These are phyloP conservation scores for Sinelater perroti DNA, from an alignment of 2,888 invertebrate genomes.

Conservation along the genomic window DNA sequence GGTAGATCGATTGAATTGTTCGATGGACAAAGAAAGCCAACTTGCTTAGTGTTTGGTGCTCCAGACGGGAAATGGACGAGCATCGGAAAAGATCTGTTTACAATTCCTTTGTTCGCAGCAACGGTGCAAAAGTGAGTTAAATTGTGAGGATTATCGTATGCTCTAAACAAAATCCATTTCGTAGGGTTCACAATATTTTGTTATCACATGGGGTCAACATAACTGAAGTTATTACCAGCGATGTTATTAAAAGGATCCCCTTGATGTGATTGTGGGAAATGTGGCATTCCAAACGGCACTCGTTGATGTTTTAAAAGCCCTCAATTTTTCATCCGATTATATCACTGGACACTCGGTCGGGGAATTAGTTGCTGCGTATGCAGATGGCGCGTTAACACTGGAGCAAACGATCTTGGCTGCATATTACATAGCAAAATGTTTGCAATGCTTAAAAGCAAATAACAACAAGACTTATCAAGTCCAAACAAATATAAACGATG, in stretches of 20 bases:
- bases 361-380: slow-evolving; percentile 90
- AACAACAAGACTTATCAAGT: neutral
- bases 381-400: slow-evolving; percentile 84
- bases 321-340: slow-evolving; percentile 54
- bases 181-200: slow-evolving; percentile 26
- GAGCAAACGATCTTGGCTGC: slow-evolving; percentile 69
- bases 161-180: neutral
- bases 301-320: slow-evolving; percentile 62
- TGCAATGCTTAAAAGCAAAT: neutral
- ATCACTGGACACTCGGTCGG: slow-evolving; percentile 81
- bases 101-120: slow-evolving; percentile 75
- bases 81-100: slow-evolving; percentile 64
- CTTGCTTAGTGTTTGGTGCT: slow-evolving; percentile 18
- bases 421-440: neutral
- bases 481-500: neutral
- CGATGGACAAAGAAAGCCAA: slow-evolving; percentile 5
- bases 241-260: neutral
- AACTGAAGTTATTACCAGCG: slow-evolving; percentile 6
- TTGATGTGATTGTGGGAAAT: neutral
- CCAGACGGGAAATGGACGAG: slow-evolving; percentile 6
- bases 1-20: neutral
- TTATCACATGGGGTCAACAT: slow-evolving; percentile 22
- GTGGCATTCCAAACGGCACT: slow-evolving; percentile 67
- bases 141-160: neutral
- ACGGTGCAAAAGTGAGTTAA: slow-evolving; percentile 68